phyloP scores from a whole-genome alignment of 1,140 invertebrate genomes.

The Planococcus citri region DNA sequence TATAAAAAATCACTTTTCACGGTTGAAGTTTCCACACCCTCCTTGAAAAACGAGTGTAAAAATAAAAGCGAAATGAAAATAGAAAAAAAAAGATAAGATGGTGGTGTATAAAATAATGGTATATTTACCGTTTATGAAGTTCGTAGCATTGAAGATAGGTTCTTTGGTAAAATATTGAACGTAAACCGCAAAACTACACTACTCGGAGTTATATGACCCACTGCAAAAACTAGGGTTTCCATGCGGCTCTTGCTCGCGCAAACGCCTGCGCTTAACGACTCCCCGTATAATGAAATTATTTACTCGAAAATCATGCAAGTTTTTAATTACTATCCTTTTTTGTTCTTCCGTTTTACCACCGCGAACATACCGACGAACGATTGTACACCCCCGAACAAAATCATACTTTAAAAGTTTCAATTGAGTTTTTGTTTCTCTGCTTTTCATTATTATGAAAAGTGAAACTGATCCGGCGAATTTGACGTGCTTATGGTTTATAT shows the following conservation, averaged over 20 bases:
- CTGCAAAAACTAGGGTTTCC: neutral
- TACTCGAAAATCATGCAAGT: neutral
- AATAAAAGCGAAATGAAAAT: no score
- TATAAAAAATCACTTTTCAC: no score
- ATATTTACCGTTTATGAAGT: conserved; percentile 5
- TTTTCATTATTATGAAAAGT: no score
- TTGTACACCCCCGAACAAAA: neutral
- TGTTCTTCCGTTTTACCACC: neutral
- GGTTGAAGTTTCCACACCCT: no score
- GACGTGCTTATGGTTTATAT: no score
- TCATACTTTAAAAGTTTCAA: neutral
- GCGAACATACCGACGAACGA: no score
- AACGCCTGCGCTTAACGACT: neutral
- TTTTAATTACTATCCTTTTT: conserved; percentile 4
- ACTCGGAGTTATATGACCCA: neutral
- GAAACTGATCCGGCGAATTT: neutral
- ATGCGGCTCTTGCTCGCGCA: neutral
- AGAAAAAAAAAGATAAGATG: neutral
- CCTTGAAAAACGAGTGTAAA: no score
- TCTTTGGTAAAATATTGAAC: neutral
- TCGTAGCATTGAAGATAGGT: neutral
- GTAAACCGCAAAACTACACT: conserved; percentile 6
- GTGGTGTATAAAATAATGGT: neutral
- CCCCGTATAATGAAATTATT: neutral
- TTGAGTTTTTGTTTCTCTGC: neutral